Base-by-base conservation (phyloP, 2,888 invertebrate genomes). In the Lithodes maja region DNA sequence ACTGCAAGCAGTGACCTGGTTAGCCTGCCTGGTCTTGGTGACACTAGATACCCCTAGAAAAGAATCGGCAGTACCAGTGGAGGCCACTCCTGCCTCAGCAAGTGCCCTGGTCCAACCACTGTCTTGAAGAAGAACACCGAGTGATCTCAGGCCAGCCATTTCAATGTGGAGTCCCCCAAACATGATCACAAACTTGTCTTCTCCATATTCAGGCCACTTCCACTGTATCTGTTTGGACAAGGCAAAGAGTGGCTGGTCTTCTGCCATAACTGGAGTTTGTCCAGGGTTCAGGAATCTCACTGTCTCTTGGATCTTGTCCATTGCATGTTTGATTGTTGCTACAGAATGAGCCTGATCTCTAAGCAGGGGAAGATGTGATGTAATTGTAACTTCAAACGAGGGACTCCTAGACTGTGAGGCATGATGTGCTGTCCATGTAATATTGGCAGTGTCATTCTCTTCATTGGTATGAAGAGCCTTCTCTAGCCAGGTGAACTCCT, bases 171-270 rank as follows among this genome's bases (percentile, higher is more conserved):
- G 33, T 33, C 33, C 33, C 33, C 33, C 33, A 33, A 33, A 33
- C 33, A 33, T 33, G 33, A 33, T 33, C 33, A 33, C 33, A 33
- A 33, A 33, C 33, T 33, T 33, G 33, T 33, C 33, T 33, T 33
- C 33, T 33, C 33, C 33, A 33, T 33, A 33, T 33, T 33, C 33
- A 33, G 33, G 33, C 33, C 33, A 33, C 33, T 33, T 33, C 33
- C 33, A 33, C 33, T 33, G 33, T 9, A 80, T 54, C 17, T 54
- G 1, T 33, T 80, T 80, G 9, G 80, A 33, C 9, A 80, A 0
- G 54, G 80, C 80, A 80, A 15, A 80, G 9, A 80, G 80, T 50
- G 80, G 54, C 15, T 80, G 80, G 77, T 75, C 77, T n/a, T 1
- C 77, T n/a, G 77, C 77, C 7, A 75, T 75, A 17, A 75, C 17